These are phyloP conservation scores for Campopleginae sp. DNA, from an alignment of 2,888 invertebrate species.

Conservation along the genomic window DNA sequence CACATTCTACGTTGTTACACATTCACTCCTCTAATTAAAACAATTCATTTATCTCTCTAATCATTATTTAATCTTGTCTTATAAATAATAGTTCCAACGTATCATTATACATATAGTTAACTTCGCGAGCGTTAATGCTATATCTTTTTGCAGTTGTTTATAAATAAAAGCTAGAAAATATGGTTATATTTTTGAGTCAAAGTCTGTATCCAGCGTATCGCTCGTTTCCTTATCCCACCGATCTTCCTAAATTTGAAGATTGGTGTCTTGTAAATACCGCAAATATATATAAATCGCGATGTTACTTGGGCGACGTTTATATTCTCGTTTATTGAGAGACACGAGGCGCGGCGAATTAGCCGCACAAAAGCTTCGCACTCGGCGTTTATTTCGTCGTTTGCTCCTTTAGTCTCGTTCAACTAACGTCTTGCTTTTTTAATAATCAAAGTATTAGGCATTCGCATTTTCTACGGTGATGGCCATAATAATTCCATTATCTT, in stretches of 20 bases:
- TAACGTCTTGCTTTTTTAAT: slow-evolving; percentile 48
- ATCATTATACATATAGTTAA: slow-evolving; percentile 83
- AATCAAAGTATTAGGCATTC: slow-evolving; percentile 59
- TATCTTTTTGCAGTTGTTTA: slow-evolving; percentile 64
- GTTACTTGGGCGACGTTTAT: slow-evolving; percentile 37
- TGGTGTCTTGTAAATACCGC: slow-evolving; percentile 14
- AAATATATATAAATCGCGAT: slow-evolving; percentile 34
- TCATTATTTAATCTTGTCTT: slow-evolving; percentile 70
- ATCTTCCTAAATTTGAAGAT: slow-evolving; percentile 54
- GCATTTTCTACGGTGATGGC: slow-evolving; percentile 60
- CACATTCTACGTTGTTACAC: slow-evolving; percentile 72
- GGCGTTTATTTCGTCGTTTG: slow-evolving; percentile 48
- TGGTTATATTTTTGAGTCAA: slow-evolving; percentile 74
- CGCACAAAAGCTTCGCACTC: slow-evolving; percentile 55
- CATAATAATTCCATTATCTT: slow-evolving; percentile 71
- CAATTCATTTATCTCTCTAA: slow-evolving; percentile 47
- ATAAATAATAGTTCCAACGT: slow-evolving; percentile 77
- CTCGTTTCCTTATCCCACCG: slow-evolving; percentile 30
- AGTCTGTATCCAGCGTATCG: slow-evolving; percentile 62
- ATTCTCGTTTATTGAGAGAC: slow-evolving; percentile 33
- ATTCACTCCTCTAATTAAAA: slow-evolving; percentile 59
- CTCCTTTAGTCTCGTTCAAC: slow-evolving; percentile 29
- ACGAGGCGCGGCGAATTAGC: slow-evolving; percentile 32
- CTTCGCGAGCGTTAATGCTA: slow-evolving; percentile 69
- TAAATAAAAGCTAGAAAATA: slow-evolving; percentile 82